phyloP scores from a whole-genome alignment of 2,113 vertebrate genomes.

The Odobenus rosmarus region DNA sequence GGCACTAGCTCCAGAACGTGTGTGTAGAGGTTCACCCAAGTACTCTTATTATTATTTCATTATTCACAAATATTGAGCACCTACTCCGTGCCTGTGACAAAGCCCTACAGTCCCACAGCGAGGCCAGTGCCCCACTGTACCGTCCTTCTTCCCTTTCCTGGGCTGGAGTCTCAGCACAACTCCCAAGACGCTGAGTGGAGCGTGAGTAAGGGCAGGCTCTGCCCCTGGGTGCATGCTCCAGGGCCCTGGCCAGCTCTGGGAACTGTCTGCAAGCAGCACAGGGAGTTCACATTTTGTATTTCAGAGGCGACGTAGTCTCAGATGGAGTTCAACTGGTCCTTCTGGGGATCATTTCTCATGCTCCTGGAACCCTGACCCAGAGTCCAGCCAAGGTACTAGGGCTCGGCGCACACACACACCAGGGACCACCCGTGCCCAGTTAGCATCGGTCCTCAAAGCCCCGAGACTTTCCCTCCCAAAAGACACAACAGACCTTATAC shows the following conservation, averaged over 20 bases:
- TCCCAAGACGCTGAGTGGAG: slow-evolving; percentile 72
- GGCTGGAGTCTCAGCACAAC: slow-evolving; percentile 49
- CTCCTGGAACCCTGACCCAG: slow-evolving; percentile 36
- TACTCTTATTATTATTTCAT: neutral
- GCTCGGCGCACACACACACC: neutral
- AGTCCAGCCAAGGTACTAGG: slow-evolving; percentile 27
- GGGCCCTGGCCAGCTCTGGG: slow-evolving; percentile 64
- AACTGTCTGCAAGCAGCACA: slow-evolving; percentile 46
- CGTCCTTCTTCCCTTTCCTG: slow-evolving; percentile 29
- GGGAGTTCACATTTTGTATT: slow-evolving; percentile 31
- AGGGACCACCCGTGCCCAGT: neutral
- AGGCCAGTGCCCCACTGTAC: neutral
- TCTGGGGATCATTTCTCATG: slow-evolving; percentile 58
- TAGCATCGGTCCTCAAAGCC: neutral
- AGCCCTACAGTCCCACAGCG: neutral
- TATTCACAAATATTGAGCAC: neutral
- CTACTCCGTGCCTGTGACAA: neutral
- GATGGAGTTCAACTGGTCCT: slow-evolving; percentile 50
- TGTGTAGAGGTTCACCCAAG: neutral
- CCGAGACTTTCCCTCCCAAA: slow-evolving; percentile 20
- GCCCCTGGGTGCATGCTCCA: slow-evolving; percentile 48
- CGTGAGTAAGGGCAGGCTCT: slow-evolving; percentile 80
- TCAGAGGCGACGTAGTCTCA: neutral
- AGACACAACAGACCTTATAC: neutral
- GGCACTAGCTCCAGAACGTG: neutral